Evolutionary conservation across 2,797 vertebrate species (phyloP), one percentile per base, ranked within the genome.

Genomic region (Borostomias antarcticus): DNA sequence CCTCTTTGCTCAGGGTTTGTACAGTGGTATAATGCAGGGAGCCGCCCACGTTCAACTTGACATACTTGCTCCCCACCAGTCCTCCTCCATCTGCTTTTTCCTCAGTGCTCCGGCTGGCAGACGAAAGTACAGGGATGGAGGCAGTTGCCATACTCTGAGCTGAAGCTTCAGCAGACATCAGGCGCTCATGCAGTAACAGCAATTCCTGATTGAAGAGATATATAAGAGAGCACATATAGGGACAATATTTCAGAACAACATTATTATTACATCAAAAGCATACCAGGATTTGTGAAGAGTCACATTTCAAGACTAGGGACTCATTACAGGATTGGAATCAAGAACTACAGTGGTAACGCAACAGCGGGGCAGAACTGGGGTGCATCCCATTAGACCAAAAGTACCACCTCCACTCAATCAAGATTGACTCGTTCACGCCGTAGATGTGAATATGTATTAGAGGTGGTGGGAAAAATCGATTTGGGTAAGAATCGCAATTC

Each of bases 11-110:
- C 62, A 95, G 88, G 1, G 95, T 96, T 83, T 95, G 95, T 74
- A 95, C 89, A 0, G 95, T 96, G 45, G 95, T 96, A 81, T 95
- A 96, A 88, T 96, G 93, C 73, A 96, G 87, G 0, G 94, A 93
- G 66, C 95, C 94, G 2, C 95, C 94, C 68, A 96, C 95, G 19
- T 96, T 96, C 66, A 96, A 85, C 82, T 96, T 96, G 80, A 96
- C 90, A 26, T 95, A 95, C 80, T 94, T 96, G 87, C 94, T 95
- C 61, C 93, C 93, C 10, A 91, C 76, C 66, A 94, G 86, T 67
- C 87, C 85, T 3, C 64, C 76, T 56, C 63, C 82, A 28, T 74
- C 58, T 47, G 73, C 62, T 56, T 82, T 82, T 59, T 83, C 82
- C 4, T 88, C 88, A 0, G 78, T 79, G 74, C 79, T 86, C 9